Percentiles rank a stretch among this genome's conserved stretches.
phyloP scores from a whole-genome alignment of 2,888 invertebrate genomes.

The Melanchra persicariae region DNA sequence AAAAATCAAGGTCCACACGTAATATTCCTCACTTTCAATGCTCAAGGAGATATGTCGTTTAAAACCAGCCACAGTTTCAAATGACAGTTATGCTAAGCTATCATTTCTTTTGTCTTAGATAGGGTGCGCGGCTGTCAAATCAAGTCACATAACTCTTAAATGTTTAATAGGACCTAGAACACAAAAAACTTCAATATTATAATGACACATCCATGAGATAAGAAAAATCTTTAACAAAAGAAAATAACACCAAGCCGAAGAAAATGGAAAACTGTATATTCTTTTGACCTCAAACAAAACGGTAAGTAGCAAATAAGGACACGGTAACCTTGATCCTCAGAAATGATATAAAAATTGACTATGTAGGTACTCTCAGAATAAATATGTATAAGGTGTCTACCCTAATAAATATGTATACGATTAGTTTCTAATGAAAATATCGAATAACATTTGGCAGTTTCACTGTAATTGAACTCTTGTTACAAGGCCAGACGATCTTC shows the following conservation, averaged over 20 bases:
- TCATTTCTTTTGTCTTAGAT: no score
- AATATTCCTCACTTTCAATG: no score
- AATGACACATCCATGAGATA: no score
- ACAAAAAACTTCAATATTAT: no score
- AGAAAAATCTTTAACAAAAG: no score
- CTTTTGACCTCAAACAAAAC: neutral
- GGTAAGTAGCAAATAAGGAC: neutral
- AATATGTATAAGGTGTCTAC: conserved; percentile 14
- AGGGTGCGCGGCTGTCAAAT: no score
- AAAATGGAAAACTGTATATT: neutral
- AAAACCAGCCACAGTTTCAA: no score
- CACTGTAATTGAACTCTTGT: neutral
- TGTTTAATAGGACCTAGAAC: no score
- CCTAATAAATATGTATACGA: conserved; percentile 9
- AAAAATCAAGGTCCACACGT: no score
- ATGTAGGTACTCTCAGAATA: neutral
- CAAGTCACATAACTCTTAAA: no score
- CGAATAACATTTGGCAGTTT: conserved; percentile 1
- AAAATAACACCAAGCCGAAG: neutral
- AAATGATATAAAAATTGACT: neutral
- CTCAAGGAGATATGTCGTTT: no score
- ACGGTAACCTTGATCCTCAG: neutral
- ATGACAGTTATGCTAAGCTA: no score
- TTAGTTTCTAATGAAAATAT: conserved; percentile 22
- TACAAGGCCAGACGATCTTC: conserved; percentile 13